Percentiles rank a stretch among this genome's conserved stretches.
These are phyloP conservation scores for Meganola albula DNA, from an alignment of 2,888 invertebrate species.

Conservation along the genomic window DNA sequence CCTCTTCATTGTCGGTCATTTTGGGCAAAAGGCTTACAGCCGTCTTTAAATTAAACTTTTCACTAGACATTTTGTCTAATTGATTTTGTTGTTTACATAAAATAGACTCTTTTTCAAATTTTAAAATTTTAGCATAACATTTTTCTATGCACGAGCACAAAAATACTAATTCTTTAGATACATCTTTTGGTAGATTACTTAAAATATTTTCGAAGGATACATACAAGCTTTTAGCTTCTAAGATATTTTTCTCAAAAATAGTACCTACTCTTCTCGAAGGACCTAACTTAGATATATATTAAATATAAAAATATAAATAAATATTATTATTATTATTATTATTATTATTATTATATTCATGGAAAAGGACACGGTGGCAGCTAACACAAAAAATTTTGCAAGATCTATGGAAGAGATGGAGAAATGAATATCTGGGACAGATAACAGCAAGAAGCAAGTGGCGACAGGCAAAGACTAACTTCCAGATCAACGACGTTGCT, in stretches of 20 bases:
- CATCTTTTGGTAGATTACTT: neutral
- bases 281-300: neutral
- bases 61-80: neutral
- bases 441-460: too few species aligned
- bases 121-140: neutral
- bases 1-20: constrained; percentile 1
- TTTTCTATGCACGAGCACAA: neutral
- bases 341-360: too few species aligned
- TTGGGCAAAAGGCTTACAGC: constrained; percentile 1
- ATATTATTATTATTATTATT: too few species aligned
- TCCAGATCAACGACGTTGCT: too few species aligned
- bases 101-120: neutral
- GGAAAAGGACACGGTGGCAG: too few species aligned
- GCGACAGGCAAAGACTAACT: too few species aligned
- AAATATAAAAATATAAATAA: too few species aligned
- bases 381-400: too few species aligned
- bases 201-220: neutral
- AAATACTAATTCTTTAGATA: neutral
- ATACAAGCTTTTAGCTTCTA: neutral
- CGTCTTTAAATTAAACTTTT: constrained; percentile 3
- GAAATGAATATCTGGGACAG: too few species aligned
- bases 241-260: neutral
- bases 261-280: neutral
- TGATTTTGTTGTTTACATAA: neutral
- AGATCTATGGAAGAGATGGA: too few species aligned